Evolutionary conservation across 2,113 vertebrate species (phyloP).

Genomic region (Podocnemis expansa): DNA sequence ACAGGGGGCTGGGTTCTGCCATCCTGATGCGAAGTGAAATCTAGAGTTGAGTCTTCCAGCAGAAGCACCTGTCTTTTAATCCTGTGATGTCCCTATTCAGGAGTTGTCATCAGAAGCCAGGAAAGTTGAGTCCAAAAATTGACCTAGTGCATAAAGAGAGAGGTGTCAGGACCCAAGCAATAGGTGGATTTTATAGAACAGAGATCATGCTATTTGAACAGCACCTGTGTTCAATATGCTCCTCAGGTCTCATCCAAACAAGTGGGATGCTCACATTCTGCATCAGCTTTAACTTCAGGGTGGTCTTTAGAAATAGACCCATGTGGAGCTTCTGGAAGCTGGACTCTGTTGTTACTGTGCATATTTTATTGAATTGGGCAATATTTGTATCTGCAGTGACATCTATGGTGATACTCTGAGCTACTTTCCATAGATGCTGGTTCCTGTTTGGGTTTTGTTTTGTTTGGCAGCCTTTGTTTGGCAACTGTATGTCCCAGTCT

Average conservation of each 20-base stretch:
- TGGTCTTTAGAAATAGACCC: neutral
- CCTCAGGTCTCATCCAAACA: neutral
- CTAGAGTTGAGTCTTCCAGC: neutral
- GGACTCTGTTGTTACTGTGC: neutral
- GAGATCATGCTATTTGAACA: neutral
- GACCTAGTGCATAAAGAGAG: neutral
- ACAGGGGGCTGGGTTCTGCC: neutral
- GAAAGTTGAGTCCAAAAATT: neutral
- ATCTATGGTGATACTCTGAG: neutral
- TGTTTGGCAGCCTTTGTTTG: neutral
- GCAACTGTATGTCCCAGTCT: neutral
- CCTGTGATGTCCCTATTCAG: neutral
- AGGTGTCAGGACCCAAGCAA: neutral
- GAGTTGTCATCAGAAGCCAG: neutral
- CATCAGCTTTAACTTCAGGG: neutral
- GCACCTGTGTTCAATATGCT: neutral
- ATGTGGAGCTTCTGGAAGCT: neutral
- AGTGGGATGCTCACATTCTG: neutral
- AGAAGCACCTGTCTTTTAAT: neutral
- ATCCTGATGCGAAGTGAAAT: neutral
- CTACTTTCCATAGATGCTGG: neutral
- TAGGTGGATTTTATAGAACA: neutral
- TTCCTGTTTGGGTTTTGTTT: neutral
- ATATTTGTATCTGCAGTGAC: neutral
- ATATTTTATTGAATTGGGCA: neutral